Conservation (phyloP, 2,113 vertebrate species). For the Ceratotherium simum region DNA sequence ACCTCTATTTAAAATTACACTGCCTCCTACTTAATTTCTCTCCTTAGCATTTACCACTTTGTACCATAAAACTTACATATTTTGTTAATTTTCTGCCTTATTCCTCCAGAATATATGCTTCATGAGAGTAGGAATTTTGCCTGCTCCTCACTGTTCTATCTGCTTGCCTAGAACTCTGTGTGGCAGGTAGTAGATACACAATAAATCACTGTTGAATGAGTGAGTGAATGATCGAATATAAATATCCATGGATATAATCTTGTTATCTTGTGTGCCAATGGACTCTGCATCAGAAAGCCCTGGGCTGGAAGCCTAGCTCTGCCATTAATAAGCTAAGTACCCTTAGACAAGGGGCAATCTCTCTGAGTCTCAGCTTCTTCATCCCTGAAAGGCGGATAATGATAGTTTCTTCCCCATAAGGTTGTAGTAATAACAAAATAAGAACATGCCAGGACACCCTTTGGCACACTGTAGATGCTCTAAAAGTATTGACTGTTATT, state of each 20-base stretch:
- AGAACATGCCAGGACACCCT: background rate
- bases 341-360: rapidly evolving
- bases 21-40: background rate
- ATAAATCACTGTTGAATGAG: background rate
- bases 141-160: background rate
- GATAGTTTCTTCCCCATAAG: background rate
- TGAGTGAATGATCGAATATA: background rate
- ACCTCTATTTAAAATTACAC: background rate
- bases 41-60: background rate
- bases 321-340: background rate
- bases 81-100: background rate
- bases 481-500: background rate
- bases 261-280: background rate
- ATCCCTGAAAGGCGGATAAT: background rate
- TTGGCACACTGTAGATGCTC: background rate
- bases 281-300: conserved; percentile 2
- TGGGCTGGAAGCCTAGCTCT: background rate
- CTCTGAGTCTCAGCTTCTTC: background rate
- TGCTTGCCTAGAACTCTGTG: background rate
- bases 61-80: background rate
- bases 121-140: background rate
- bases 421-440: background rate
- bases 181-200: background rate
- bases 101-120: background rate
- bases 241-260: background rate